Evolutionary conservation across 2,888 invertebrate genomes (phyloP).

Genomic region (Lepidochrysops patricia): DNA sequence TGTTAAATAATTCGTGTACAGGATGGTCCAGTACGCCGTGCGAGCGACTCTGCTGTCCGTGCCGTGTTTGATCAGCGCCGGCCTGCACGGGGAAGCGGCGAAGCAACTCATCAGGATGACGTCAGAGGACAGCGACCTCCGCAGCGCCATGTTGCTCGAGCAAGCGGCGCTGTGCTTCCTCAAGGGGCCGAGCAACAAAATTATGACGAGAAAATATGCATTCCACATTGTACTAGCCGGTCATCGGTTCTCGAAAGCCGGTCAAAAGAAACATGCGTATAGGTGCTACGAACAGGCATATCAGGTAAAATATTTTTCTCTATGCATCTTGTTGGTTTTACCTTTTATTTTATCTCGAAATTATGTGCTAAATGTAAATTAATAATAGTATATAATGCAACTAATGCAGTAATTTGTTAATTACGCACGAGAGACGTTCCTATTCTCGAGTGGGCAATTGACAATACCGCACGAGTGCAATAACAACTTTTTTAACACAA

Average conservation of each 20-base stretch:
- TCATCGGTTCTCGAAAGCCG: conserved; percentile 94
- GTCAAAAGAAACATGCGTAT: conserved; percentile 92
- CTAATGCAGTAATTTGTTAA: no score
- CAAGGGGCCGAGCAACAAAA: conserved; percentile 71
- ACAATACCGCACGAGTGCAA: no score
- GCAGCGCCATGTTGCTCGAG: conserved; percentile 94
- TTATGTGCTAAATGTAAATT: no score
- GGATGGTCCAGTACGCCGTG: conserved; percentile 93
- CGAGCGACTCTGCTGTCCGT: conserved; percentile 92
- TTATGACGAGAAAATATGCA: conserved; percentile 93
- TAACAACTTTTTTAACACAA: no score
- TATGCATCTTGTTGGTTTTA: neutral
- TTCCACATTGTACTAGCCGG: conserved; percentile 98
- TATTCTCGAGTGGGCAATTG: no score
- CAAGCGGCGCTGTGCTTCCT: conserved; percentile 96
- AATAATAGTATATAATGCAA: no score
- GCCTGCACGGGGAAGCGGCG: conserved; percentile 92
- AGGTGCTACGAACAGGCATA: conserved; percentile 94
- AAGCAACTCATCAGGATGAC: conserved; percentile 96
- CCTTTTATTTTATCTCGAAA: no score
- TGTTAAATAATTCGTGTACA: conserved; percentile 36
- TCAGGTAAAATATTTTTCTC: conserved; percentile 72
- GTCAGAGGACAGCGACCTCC: conserved; percentile 96
- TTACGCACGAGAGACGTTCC: no score
- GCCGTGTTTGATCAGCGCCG: conserved; percentile 87